phyloP scores from a whole-genome alignment of 2,888 invertebrate species.

The Conomelus anceps region DNA sequence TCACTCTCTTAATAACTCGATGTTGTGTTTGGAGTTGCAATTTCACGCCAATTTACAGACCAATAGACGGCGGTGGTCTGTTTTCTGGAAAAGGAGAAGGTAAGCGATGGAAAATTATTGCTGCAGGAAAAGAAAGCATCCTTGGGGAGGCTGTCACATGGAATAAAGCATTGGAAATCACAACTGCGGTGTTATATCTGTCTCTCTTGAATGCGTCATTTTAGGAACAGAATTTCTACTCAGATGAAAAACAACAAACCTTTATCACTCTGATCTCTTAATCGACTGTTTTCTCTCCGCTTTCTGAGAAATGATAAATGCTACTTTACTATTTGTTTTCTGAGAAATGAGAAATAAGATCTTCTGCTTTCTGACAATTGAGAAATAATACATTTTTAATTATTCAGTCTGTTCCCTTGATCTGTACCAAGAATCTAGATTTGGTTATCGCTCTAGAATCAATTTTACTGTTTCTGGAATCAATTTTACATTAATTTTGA shows the following conservation, averaged over 20 bases:
- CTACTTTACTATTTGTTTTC: too few species aligned
- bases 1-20: not conserved
- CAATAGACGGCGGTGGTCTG: not conserved
- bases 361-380: too few species aligned
- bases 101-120: not conserved
- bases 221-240: not conserved
- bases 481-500: too few species aligned
- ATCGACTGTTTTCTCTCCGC: not conserved
- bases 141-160: not conserved
- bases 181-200: not conserved
- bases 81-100: not conserved
- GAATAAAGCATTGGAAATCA: not conserved
- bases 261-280: not conserved
- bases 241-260: not conserved
- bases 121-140: not conserved
- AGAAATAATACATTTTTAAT: not conserved
- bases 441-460: too few species aligned
- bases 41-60: not conserved
- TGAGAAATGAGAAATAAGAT: too few species aligned
- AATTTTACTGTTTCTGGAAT: too few species aligned
- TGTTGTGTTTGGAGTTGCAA: not conserved
- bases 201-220: not conserved
- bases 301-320: not conserved
- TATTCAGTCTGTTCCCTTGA: not conserved
- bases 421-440: too few species aligned